These are phyloP conservation scores for Tylochromis polylepis DNA, from an alignment of 2,113 vertebrate species.

Conservation along the genomic window DNA sequence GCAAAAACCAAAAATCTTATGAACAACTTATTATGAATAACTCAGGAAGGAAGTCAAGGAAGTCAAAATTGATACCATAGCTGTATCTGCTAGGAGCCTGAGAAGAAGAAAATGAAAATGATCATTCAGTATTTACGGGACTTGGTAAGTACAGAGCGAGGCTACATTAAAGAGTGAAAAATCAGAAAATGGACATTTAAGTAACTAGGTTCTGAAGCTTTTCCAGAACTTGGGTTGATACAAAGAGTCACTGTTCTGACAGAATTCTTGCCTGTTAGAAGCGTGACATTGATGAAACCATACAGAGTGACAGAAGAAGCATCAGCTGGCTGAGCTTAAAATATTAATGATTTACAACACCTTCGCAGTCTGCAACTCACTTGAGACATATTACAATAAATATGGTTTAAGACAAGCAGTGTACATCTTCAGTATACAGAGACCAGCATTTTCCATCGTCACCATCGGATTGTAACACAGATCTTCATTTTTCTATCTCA, in stretches of 20 bases:
- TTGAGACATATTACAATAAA: background rate
- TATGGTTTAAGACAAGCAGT: background rate
- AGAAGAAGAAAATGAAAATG: too few relatives aligned
- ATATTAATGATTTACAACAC: background rate
- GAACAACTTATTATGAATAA: background rate
- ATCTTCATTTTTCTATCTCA: background rate
- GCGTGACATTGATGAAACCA: too few relatives aligned
- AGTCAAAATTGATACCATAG: background rate
- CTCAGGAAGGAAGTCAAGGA: background rate
- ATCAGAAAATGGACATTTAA: background rate
- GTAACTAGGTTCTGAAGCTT: background rate
- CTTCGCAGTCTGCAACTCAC: background rate
- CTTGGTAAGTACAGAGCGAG: background rate
- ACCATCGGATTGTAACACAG: background rate
- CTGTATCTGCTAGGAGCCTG: background rate
- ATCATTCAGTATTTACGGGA: background rate
- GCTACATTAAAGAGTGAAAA: background rate
- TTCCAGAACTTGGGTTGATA: background rate
- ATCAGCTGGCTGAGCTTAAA: background rate
- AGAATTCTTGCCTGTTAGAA: background rate
- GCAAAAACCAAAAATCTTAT: background rate
- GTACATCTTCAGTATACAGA: background rate
- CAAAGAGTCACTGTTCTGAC: background rate
- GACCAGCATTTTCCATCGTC: background rate
- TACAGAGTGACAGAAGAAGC: too few relatives aligned